Percentiles rank a stretch among this genome's conserved stretches.
These are phyloP conservation scores for Melanostoma mellinum DNA, from an alignment of 2,888 invertebrate species.

Conservation along the genomic window DNA sequence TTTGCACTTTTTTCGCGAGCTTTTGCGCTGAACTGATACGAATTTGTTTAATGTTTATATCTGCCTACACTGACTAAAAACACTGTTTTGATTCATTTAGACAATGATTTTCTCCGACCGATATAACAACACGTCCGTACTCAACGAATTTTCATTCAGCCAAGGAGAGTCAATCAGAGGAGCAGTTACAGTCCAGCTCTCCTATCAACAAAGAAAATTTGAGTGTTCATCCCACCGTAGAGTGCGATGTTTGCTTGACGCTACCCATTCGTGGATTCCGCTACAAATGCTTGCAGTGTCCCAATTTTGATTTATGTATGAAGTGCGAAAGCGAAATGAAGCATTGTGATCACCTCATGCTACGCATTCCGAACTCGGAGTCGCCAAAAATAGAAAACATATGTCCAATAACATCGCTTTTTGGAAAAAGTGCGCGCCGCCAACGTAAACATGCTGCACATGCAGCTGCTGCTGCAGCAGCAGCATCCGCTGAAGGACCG, in stretches of 20 bases:
- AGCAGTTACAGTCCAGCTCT: conserved; percentile 24
- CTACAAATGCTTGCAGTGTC: conserved; percentile 92
- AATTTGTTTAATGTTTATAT: too few species aligned
- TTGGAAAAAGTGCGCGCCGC: conserved; percentile 71
- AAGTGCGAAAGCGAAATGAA: conserved; percentile 86
- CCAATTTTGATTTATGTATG: conserved; percentile 92
- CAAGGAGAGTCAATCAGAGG: neutral
- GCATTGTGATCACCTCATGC: conserved; percentile 91
- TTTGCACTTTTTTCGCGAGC: too few species aligned
- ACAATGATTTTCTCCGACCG: too few species aligned
- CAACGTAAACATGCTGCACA: conserved; percentile 61
- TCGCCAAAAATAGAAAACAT: conserved; percentile 66
- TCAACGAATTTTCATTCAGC: too few species aligned
- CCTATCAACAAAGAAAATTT: neutral
- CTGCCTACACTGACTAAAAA: too few species aligned
- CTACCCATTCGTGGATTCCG: conserved; percentile 87
- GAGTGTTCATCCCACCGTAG: conserved; percentile 84
- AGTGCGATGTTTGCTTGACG: conserved; percentile 89
- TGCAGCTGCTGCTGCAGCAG: conserved; percentile 31
- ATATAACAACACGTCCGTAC: too few species aligned
- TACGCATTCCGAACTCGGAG: conserved; percentile 85
- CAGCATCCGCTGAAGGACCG: conserved; percentile 31
- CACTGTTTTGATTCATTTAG: too few species aligned
- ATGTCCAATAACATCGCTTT: conserved; percentile 37
- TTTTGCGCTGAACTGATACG: too few species aligned